phyloP scores from a whole-genome alignment of 1,140 invertebrate species.

The Caenorhabditis inopinata region DNA sequence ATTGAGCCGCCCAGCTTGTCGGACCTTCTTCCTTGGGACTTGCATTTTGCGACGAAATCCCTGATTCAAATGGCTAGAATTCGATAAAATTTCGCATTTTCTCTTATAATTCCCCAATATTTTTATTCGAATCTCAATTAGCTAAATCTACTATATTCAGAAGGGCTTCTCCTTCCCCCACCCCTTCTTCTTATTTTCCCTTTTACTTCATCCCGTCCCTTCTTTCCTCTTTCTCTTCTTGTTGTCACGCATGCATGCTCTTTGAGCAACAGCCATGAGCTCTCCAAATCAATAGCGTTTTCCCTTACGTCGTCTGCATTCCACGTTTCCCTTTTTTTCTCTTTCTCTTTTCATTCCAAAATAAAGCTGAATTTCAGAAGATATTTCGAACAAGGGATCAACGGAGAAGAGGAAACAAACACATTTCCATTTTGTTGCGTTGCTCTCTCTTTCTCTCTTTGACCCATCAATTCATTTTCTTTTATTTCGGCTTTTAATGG shows the following conservation, averaged over 20 bases:
- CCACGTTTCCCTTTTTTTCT: slow-evolving; percentile 2
- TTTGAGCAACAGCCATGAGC: slow-evolving; percentile 29
- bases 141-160: background rate
- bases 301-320: background rate
- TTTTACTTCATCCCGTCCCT: background rate
- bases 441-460: background rate
- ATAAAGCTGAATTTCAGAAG: slow-evolving; percentile 26
- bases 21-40: too few species aligned
- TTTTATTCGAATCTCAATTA: background rate
- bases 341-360: background rate
- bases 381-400: background rate
- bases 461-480: background rate
- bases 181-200: background rate
- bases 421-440: background rate
- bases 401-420: background rate
- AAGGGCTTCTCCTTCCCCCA: background rate
- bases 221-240: background rate
- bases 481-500: background rate
- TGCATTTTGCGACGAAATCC: too few species aligned
- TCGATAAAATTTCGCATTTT: too few species aligned
- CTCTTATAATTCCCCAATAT: background rate
- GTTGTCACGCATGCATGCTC: slow-evolving; percentile 26
- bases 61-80: too few species aligned
- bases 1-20: too few species aligned
- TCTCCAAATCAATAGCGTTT: slow-evolving; percentile 11